Base-by-base conservation (phyloP, 2,113 vertebrate species). In the Mungos mungo region DNA sequence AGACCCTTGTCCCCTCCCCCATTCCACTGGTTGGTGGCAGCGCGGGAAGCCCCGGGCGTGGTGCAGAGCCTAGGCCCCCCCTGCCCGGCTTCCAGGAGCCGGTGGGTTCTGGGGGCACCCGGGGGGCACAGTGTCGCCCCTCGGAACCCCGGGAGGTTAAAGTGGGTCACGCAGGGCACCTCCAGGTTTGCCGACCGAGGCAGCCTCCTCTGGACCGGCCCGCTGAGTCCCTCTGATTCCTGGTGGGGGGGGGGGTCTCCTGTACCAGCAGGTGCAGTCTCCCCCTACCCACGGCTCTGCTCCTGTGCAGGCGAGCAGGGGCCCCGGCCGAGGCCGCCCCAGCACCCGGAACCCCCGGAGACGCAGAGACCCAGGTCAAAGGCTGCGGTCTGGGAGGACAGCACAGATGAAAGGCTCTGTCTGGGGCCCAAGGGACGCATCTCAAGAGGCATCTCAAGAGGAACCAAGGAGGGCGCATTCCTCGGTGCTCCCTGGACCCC, bases 161-260 rank as follows among this genome's bases (percentile, higher is more conserved):
- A 45, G 72, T 0, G 0, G 72, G 23, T 27, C 71, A 27, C 1
- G 12, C 13, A 6, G 71, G 91, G 16, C 9, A 25, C 18, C 63
- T 27, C 15, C 14, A 0, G 6, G 13, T n/a, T 4, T 77, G 81
- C 11, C 13, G 79, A n/a, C 7, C 0, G 1, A 3, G 31, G 77
- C 21, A 27, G 33, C 68, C 25, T 13, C 29, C 50, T 63, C 10
- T 35, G 1, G 35, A 6, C 15, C 19, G 1, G 54, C 14, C 77
- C 38, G 47, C 9, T 2, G 1, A 27, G 52, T 12, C 31, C 76
- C 31, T 76, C 2, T 31, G 88, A 41, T 57, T 41, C 21, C 12
- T 1, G 35, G 27, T 8, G 13, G 65, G 63, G 82, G 31, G 87
- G 35, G 9, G 71, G 11, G 14, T 19, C n/a, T n/a, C n/a, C 2